Base-by-base conservation (phyloP, 92 coral and sea anemone species). In the Porites lobata region DNA sequence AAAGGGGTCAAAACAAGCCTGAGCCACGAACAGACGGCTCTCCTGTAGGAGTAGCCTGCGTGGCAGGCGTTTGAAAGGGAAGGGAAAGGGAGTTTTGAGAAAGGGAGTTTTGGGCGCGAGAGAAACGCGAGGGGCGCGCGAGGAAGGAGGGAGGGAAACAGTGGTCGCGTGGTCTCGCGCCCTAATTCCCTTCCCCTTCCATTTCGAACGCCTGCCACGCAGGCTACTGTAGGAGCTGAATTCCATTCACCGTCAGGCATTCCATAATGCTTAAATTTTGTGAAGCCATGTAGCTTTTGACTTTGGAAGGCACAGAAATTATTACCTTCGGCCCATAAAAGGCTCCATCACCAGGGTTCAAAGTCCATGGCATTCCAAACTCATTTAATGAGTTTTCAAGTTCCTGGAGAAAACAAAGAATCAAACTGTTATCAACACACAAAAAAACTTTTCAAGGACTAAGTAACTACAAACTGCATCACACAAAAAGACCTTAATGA, bases 341-440 rank as follows among this genome's bases (percentile, higher is more conserved):
- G 3, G 99, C 99, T 65, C 99, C 99, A 91, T 96, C 99, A 1
- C 99, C 99, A 63, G 98, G 98, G 87, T 96, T 96, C 76, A 95
- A 63, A 50, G 86, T 91, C 99, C 99, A 95, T 6, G 90, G 76
- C 89, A 90, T 89, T 63, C 96, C 97, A 92, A 95, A 95, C 24
- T 89, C 94, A 87, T 95, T 82, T 80, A 96, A 65, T 24, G 98
- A 92, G 8, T 76, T 78, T 73, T 94, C 89, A 67, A 96, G 93
- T 69, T 96, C 98, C 98, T 96, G 76, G 58, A 56, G 51, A 56
- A 6, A 15, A 10, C 50, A 26, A 26, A 17, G 6, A 32, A 50
- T 29, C 7, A 22, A 29, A 69, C 17, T 22, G n/a, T 29, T n/a
- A 18, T 10, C 29, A 66, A 20, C 38, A 66, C 10, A 38, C 32